Base-by-base conservation (phyloP, 2,113 vertebrate genomes). In the Gymnocephalus cernua region DNA sequence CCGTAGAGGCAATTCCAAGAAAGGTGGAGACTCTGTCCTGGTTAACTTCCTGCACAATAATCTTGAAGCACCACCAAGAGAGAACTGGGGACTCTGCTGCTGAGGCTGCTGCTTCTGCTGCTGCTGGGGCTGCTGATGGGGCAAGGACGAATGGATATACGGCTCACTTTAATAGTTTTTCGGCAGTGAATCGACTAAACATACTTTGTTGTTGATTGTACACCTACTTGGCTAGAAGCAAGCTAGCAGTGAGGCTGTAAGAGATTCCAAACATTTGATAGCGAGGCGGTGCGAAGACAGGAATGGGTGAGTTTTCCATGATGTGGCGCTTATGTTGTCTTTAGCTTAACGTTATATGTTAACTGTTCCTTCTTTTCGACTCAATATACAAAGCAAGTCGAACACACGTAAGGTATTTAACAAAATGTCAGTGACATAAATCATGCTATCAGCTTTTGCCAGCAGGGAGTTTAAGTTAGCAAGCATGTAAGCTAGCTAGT, bases 11-110 rank as follows among this genome's bases (percentile, higher is more conserved):
- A 82, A 89, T 91, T 92, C 94, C 91, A 93, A 94, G 94, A 92
- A 95, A 96, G 95, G 94, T 94, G 95, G 95, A 92, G 95, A 95
- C 94, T 95, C n/a, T n/a, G n/a, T n/a, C 93, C 90, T 86, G 93
- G 58, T 79, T 13, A 95, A 95, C 94, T 95, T 95, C 94, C 94
- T 95, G 93, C 90, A 91, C 83, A 62, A 54, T 86, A 86, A 90
- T 93, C 90, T 82, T 77, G 76, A 71, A 82, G 82, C 90, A 70
- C 41, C 71, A 61, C 79, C 57, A 25, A 70, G 66, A 59, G 48
- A 65, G 41, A 85, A 21, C 51, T 72, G 50, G 80, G 80, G 65
- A 71, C 62, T 59, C 77, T 64, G 51, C 58, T 27, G 38, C 76
- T 41, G 38, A 41, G 38, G 38, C 38, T 41, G 38, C 35, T 35